Conservation (phyloP, 2,113 vertebrate species). For the Periophthalmus modestus region DNA sequence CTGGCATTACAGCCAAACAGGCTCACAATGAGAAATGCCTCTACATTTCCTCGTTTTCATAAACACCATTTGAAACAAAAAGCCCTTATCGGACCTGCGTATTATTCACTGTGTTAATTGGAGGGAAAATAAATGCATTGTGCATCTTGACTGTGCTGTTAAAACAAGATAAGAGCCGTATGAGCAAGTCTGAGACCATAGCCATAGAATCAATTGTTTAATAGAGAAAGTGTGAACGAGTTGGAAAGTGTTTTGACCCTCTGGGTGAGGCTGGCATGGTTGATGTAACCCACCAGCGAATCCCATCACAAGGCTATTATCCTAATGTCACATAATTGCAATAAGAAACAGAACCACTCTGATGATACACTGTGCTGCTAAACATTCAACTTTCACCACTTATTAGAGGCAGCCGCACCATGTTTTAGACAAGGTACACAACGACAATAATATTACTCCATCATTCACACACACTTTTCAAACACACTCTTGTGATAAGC, state of each 20-base stretch:
- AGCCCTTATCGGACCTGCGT: constrained; percentile 75
- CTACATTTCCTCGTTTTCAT: constrained; percentile 75
- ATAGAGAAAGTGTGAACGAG: constrained; percentile 66
- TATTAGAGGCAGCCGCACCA: background rate
- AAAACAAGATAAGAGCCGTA: constrained; percentile 81
- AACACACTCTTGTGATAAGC: too few relatives aligned
- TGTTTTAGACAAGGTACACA: background rate
- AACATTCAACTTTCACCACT: background rate
- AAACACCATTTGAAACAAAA: constrained; percentile 75
- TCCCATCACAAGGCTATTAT: constrained; percentile 38
- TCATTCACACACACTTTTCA: background rate
- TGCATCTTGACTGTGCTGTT: constrained; percentile 72
- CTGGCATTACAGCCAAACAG: constrained; percentile 59
- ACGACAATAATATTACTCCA: background rate
- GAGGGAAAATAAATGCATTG: constrained; percentile 75
- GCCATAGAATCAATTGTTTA: constrained; percentile 65
- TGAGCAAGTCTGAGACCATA: constrained; percentile 50
- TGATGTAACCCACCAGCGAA: constrained; percentile 37
- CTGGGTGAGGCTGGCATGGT: constrained; percentile 3
- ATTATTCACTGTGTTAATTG: constrained; percentile 80
- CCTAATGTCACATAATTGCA: constrained; percentile 27
- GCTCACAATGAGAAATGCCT: constrained; percentile 77
- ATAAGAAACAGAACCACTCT: background rate
- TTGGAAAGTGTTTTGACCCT: constrained; percentile 45
- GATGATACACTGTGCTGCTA: background rate